These are phyloP conservation scores for Graptemys geographica DNA, from an alignment of 2,797 vertebrate genomes.

Conservation along the genomic window DNA sequence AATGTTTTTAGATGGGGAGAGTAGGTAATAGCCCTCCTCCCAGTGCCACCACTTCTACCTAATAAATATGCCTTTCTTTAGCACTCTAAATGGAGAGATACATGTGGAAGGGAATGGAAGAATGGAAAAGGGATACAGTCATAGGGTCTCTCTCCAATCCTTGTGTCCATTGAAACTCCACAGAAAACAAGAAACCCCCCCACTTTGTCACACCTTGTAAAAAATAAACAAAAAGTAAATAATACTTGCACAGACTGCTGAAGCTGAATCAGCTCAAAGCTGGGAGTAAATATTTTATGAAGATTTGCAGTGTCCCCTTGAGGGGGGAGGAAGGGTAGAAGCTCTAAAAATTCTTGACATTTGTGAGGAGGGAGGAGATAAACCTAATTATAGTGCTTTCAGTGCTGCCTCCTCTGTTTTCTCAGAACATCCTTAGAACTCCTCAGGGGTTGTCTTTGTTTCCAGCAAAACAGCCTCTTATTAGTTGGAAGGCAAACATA, in stretches of 20 bases:
- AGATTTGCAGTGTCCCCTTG: background rate
- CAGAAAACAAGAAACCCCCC: no score
- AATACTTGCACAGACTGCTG: background rate
- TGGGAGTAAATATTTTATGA: background rate
- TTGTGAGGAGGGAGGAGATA: background rate
- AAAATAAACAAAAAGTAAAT: background rate
- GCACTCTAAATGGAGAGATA: background rate
- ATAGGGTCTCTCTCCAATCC: background rate
- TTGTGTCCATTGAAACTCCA: no score
- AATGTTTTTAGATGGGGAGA: background rate
- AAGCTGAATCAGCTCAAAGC: background rate
- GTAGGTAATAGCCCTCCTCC: background rate
- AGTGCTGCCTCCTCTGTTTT: background rate
- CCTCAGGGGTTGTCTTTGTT: background rate
- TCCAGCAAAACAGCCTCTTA: background rate
- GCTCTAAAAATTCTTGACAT: background rate
- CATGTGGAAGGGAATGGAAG: rapidly evolving
- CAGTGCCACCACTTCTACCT: background rate
- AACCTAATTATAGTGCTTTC: background rate
- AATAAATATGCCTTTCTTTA: background rate
- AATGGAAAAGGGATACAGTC: background rate
- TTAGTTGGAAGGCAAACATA: background rate
- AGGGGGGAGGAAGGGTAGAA: background rate
- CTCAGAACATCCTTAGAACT: background rate
- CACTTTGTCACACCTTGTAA: background rate